Percentiles rank a stretch among this genome's conserved stretches.
Conservation (phyloP, 2,888 invertebrate genomes). For the Pogonocherus hispidulus region DNA sequence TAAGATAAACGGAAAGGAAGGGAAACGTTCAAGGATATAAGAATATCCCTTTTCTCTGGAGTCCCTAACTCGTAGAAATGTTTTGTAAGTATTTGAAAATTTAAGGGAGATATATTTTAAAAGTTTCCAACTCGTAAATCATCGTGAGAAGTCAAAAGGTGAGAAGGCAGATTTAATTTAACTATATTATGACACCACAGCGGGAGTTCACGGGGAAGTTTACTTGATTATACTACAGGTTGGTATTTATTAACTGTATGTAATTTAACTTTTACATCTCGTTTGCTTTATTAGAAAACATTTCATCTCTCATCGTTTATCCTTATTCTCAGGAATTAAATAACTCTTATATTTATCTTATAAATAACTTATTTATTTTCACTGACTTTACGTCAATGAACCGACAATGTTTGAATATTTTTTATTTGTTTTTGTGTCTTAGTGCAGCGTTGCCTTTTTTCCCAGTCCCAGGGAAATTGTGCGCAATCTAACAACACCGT, state of each 20-base stretch:
- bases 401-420: too few relatives aligned
- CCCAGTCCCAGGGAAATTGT: too few relatives aligned
- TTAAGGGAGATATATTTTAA: conserved; percentile 59
- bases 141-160: conserved; percentile 64
- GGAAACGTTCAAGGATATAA: conserved; percentile 39
- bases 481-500: too few relatives aligned
- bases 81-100: conserved; percentile 50
- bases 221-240: conserved; percentile 35
- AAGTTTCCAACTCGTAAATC: conserved; percentile 62
- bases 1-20: conserved; percentile 37
- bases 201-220: conserved; percentile 34
- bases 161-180: conserved; percentile 64
- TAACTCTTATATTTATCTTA: too few relatives aligned
- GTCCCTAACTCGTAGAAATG: conserved; percentile 53
- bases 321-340: too few relatives aligned
- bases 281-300: not conserved
- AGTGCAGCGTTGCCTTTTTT: too few relatives aligned
- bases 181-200: conserved; percentile 58
- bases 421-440: too few relatives aligned
- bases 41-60: conserved; percentile 47
- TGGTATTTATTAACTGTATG: conserved; percentile 23
- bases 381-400: too few relatives aligned
- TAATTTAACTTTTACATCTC: conserved; percentile 3
- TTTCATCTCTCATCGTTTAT: not conserved
- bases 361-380: too few relatives aligned